A percentile compares a stretch with the other conserved stretches of the same genome.
phyloP scores from a whole-genome alignment of 2,797 vertebrate genomes.

The Myotis vivesi region DNA sequence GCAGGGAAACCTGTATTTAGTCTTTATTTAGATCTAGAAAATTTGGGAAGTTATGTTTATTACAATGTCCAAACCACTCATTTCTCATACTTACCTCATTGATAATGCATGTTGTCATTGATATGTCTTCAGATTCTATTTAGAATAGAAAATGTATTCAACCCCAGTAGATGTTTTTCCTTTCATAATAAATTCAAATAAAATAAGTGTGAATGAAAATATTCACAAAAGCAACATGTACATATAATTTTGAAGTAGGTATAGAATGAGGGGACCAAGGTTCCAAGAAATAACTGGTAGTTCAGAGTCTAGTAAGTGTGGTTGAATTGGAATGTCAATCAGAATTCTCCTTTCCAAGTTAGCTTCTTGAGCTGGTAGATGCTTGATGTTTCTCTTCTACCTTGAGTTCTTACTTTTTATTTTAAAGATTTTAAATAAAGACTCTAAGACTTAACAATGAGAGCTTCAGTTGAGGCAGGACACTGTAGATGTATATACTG shows the following conservation, averaged over 20 bases:
- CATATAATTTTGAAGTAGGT: background rate
- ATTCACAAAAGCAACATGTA: background rate
- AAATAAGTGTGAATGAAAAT: slow-evolving; percentile 40
- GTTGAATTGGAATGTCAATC: background rate
- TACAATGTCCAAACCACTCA: background rate
- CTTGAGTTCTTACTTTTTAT: background rate
- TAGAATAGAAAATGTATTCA: background rate
- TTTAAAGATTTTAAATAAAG: slow-evolving; percentile 31
- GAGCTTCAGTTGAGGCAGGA: background rate
- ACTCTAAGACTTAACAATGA: background rate
- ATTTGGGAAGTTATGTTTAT: slow-evolving; percentile 18
- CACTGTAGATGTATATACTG: background rate
- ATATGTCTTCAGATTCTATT: background rate
- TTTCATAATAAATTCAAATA: slow-evolving; percentile 36
- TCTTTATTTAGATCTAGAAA: background rate
- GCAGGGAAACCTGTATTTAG: background rate
- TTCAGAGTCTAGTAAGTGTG: background rate
- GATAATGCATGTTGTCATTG: background rate
- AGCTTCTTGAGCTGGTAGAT: background rate
- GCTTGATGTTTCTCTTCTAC: background rate
- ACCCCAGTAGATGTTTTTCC: background rate
- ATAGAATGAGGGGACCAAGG: background rate
- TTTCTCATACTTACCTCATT: background rate
- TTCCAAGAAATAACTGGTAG: background rate
- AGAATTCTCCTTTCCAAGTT: background rate